Conservation (phyloP, 2,888 invertebrate species). For the Dicycla oo region DNA sequence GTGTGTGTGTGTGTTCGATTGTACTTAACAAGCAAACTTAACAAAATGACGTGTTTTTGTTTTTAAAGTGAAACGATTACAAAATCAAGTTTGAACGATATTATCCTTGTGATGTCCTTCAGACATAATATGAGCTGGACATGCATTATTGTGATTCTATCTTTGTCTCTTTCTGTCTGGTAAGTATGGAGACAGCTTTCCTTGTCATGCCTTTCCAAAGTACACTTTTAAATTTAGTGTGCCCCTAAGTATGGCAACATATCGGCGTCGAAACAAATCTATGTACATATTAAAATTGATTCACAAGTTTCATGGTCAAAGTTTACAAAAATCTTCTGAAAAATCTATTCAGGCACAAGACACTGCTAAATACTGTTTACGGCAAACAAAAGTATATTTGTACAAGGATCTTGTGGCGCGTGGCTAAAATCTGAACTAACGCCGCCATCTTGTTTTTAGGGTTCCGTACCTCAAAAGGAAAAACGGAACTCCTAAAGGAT, state of each 20-base stretch:
- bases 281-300: background rate
- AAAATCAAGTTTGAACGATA: slow-evolving; percentile 24
- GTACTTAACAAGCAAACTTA: background rate
- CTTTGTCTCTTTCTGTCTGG: slow-evolving; percentile 4
- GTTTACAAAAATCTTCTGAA: background rate
- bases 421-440: too few relatives aligned
- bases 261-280: background rate
- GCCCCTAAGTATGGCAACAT: too few relatives aligned
- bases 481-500: too few relatives aligned
- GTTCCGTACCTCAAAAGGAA: too few relatives aligned
- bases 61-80: slow-evolving; percentile 9
- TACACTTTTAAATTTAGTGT: background rate
- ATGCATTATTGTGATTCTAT: background rate
- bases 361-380: too few relatives aligned
- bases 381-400: too few relatives aligned
- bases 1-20: too few relatives aligned
- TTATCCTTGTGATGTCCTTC: slow-evolving; percentile 34
- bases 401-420: too few relatives aligned
- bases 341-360: background rate
- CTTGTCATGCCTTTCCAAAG: background rate
- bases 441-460: too few relatives aligned
- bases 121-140: background rate
- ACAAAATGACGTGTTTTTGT: background rate
- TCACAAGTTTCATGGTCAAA: background rate
- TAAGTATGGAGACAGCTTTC: background rate